phyloP scores from a whole-genome alignment of 2,113 vertebrate species.

The Zingel zingel region DNA sequence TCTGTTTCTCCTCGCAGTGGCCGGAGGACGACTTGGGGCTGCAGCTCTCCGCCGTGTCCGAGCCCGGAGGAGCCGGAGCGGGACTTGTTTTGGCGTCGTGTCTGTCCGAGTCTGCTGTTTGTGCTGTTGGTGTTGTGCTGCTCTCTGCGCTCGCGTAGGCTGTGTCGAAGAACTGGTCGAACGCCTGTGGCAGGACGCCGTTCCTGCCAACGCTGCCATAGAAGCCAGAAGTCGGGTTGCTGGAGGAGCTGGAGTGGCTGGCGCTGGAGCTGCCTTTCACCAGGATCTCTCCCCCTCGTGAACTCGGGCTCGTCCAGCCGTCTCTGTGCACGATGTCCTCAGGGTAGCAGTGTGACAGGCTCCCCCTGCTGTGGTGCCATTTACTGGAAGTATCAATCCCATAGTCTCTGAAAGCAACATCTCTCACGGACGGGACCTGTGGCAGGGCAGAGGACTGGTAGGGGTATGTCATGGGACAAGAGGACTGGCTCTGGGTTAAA shows the following conservation, averaged over 20 bases:
- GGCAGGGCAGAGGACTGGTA: constrained; percentile 96
- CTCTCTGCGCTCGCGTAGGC: constrained; percentile 91
- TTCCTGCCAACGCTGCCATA: constrained; percentile 94
- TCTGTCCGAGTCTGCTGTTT: constrained; percentile 85
- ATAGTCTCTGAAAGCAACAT: constrained; percentile 99
- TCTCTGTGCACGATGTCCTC: constrained; percentile 98
- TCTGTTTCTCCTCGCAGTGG: constrained; percentile 95
- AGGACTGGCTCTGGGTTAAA: constrained; percentile 97
- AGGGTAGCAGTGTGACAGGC: constrained; percentile 94
- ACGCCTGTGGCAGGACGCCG: constrained; percentile 97
- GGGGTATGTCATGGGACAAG: constrained; percentile 97
- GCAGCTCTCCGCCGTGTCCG: constrained; percentile 92
- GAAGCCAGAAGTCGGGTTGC: constrained; percentile 89
- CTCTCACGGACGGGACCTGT: constrained; percentile 98
- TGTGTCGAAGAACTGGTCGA: constrained; percentile 98
- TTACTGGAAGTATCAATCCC: constrained; percentile 96
- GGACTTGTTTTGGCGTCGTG: constrained; percentile 85
- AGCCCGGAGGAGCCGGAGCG: constrained; percentile 86
- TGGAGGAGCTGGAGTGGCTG: constrained; percentile 88
- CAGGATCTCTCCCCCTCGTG: constrained; percentile 91
- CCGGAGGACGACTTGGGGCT: constrained; percentile 96
- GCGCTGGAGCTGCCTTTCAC: constrained; percentile 91
- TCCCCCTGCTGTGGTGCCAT: constrained; percentile 97
- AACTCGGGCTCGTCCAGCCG: constrained; percentile 89
- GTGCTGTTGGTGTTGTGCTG: constrained; percentile 83